Conservation (phyloP, 2,797 vertebrate genomes). For the Eutrigla gurnardus region DNA sequence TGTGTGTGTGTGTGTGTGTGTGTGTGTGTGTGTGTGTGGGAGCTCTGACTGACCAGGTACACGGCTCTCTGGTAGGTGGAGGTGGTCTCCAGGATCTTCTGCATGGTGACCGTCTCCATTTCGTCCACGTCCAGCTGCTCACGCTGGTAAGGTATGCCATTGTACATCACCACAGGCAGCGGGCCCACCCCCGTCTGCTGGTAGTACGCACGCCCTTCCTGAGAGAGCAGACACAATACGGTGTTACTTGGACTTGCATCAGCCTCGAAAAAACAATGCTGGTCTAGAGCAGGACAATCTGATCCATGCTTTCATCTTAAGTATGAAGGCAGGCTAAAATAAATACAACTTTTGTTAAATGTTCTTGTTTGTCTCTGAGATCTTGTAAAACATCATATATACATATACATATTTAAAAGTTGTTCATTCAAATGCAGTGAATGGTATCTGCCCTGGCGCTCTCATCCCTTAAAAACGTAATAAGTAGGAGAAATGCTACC, state of each 20-base stretch:
- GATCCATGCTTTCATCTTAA: no score
- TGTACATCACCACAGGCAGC: constrained; percentile 94
- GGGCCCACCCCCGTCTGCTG: constrained; percentile 94
- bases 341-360: no score
- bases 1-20: not conserved
- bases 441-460: no score
- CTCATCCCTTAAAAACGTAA: no score
- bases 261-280: not conserved
- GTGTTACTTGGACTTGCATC: not conserved
- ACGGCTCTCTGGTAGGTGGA: constrained; percentile 94
- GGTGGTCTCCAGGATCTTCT: constrained; percentile 97
- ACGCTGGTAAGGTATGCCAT: constrained; percentile 93
- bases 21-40: not conserved
- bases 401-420: no score
- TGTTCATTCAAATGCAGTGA: no score
- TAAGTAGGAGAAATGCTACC: no score
- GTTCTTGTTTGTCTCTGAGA: no score
- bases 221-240: constrained; percentile 3
- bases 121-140: constrained; percentile 97
- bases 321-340: no score
- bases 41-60: constrained; percentile 89
- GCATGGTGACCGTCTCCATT: constrained; percentile 96
- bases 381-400: no score
- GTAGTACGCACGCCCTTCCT: constrained; percentile 93
- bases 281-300: not conserved